Evolutionary conservation across 2,797 vertebrate genomes (phyloP).

Genomic region (Enteromius afrohamiltoni): DNA sequence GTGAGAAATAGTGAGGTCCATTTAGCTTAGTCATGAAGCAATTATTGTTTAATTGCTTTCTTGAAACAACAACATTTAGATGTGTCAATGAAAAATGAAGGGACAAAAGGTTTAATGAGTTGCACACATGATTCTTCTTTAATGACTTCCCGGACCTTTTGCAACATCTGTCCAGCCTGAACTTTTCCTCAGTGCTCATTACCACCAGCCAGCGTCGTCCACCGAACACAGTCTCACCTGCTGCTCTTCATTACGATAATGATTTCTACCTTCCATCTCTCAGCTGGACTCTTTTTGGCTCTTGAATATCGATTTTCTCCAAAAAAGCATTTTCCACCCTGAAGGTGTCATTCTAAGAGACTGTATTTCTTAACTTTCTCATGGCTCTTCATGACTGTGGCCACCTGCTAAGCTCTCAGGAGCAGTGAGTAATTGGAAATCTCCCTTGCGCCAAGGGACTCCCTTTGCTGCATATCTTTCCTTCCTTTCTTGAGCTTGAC

Average conservation of each 20-base stretch:
- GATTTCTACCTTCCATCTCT: slow-evolving; percentile 8
- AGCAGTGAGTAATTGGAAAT: slow-evolving; percentile 55
- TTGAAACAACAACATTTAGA: slow-evolving; percentile 3
- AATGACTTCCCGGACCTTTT: not conserved
- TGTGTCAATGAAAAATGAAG: not conserved
- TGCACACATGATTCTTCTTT: not conserved
- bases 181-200: not conserved
- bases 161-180: slow-evolving; percentile 8
- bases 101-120: not conserved
- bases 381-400: not conserved
- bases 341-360: not conserved
- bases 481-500: slow-evolving; percentile 7
- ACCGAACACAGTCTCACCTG: not conserved
- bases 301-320: not conserved
- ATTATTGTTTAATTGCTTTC: slow-evolving; percentile 27
- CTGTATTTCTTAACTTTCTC: not conserved
- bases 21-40: slow-evolving; percentile 14
- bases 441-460: slow-evolving; percentile 28
- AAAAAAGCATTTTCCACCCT: not conserved
- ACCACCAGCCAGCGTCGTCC: not conserved
- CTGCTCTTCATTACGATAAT: not conserved
- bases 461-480: slow-evolving; percentile 15
- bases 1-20: not conserved
- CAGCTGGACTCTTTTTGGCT: not conserved
- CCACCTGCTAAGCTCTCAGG: slow-evolving; percentile 31